Evolutionary conservation across 2,888 invertebrate species (phyloP), one percentile per base, ranked within the genome.

Genomic region (Digitonthophagus gazella): DNA sequence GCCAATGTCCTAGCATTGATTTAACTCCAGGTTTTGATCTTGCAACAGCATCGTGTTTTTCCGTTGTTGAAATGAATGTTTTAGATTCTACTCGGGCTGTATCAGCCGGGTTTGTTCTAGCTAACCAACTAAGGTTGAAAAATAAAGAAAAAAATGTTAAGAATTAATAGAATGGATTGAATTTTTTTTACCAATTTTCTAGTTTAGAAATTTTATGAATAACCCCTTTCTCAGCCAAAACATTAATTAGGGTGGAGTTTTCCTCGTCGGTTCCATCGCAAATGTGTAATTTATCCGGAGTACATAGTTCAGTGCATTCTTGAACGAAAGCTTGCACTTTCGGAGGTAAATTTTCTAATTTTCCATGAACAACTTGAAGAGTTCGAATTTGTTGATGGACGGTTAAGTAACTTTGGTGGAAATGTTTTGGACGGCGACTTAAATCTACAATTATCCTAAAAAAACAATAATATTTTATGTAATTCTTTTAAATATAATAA

Each of bases 71-170:
- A 79, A 99, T 98, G 84, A 96, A 97, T 0, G 99, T 99, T 75
- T 91, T 90, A 66, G 96, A 95, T 83, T 99, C 99, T 1, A 99
- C 98, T 66, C 99, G 89, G 0, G 99, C 98, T 3, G 99, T 99
- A 84, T 99, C 99, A 0, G 92, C 93, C 0, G 98, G 98, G 83
- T 99, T 97, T 0, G 99, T 99, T 76, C 93, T 89, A 2, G 97
- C 93, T 77, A 98, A 84, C 94, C 95, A 98, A 82, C 97, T 95
- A 79, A 28, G 80, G 22, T 22, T 22, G 6, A 22, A 22, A 22
- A 22, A n/a, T n/a, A n/a, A n/a, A n/a, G n/a, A n/a, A n/a, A n/a
- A n/a, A n/a, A n/a, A n/a, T n/a, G n/a, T n/a, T n/a, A n/a, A n/a
- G n/a, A n/a, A n/a, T n/a, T n/a, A n/a, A n/a, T n/a, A 22, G 6